Evolutionary conservation across 2,888 invertebrate species (phyloP).

Genomic region (Chydorus sphaericus): DNA sequence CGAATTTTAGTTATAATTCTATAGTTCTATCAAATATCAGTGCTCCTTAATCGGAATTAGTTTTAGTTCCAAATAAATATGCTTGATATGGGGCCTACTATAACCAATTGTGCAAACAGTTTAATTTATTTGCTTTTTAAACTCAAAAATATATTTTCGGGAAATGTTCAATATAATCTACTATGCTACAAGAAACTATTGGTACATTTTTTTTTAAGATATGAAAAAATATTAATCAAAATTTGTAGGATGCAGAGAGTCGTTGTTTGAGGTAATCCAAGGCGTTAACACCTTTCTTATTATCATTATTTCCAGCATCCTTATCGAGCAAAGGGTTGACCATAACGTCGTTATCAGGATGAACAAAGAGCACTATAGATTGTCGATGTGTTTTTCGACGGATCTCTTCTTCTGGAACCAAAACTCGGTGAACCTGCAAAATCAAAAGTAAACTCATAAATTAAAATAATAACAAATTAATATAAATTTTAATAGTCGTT

Average conservation of each 20-base stretch:
- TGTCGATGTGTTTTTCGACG: conserved; percentile 48
- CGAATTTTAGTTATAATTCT: too few relatives aligned
- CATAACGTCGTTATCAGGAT: conserved; percentile 45
- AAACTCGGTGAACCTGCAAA: conserved; percentile 50
- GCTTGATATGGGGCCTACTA: too few relatives aligned
- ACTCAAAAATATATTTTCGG: too few relatives aligned
- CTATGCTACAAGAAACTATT: too few relatives aligned
- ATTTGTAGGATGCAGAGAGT: conserved; percentile 6
- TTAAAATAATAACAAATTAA: background rate
- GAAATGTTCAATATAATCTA: too few relatives aligned
- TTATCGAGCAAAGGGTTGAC: conserved; percentile 32
- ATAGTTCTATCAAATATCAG: too few relatives aligned
- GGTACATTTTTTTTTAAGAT: background rate
- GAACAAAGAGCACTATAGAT: conserved; percentile 61
- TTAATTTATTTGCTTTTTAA: too few relatives aligned
- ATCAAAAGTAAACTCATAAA: background rate
- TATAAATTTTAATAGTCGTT: background rate
- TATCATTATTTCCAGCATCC: too few relatives aligned
- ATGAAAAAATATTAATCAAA: background rate
- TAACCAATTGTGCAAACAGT: too few relatives aligned
- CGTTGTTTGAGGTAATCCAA: conserved; percentile 8
- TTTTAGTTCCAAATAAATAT: too few relatives aligned
- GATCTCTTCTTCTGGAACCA: conserved; percentile 48
- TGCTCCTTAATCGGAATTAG: too few relatives aligned
- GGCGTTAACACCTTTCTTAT: conserved; percentile 9